Percentiles rank a stretch among this genome's conserved stretches.
Evolutionary conservation across 2,113 vertebrate genomes (phyloP).

Genomic region (Myotis davidii): DNA sequence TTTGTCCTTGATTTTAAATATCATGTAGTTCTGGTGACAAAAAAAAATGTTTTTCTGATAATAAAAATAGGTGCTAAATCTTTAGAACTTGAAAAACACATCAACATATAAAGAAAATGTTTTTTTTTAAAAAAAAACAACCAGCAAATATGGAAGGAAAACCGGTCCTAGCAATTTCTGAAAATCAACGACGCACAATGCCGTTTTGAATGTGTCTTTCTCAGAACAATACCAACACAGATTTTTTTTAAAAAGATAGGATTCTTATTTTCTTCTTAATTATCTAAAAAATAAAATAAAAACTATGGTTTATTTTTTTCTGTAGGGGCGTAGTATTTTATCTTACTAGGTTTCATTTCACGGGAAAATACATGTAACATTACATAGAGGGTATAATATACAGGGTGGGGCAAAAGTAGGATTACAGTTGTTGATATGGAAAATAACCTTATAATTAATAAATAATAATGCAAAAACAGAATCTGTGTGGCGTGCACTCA

Average conservation of each 20-base stretch:
- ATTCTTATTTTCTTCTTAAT: neutral
- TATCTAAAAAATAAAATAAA: neutral
- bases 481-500: neutral
- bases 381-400: no score
- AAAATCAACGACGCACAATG: neutral
- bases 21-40: neutral
- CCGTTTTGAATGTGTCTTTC: neutral
- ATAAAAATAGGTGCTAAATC: neutral
- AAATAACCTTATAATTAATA: neutral
- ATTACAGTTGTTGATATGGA: neutral
- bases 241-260: neutral
- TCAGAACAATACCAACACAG: neutral
- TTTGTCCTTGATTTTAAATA: conserved; percentile 4
- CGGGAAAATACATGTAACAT: neutral
- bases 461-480: neutral
- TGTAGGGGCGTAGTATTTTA: neutral
- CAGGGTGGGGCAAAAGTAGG: neutral
- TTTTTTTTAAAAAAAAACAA: neutral
- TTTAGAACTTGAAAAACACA: conserved; percentile 35
- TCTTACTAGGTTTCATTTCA: neutral
- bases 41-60: neutral
- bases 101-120: neutral
- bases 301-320: neutral
- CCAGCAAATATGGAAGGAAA: neutral
- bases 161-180: neutral